A percentile compares a stretch with the other conserved stretches of the same genome.
These are phyloP conservation scores for Microcebus murinus DNA, from an alignment of 2,113 vertebrate genomes.

Conservation along the genomic window DNA sequence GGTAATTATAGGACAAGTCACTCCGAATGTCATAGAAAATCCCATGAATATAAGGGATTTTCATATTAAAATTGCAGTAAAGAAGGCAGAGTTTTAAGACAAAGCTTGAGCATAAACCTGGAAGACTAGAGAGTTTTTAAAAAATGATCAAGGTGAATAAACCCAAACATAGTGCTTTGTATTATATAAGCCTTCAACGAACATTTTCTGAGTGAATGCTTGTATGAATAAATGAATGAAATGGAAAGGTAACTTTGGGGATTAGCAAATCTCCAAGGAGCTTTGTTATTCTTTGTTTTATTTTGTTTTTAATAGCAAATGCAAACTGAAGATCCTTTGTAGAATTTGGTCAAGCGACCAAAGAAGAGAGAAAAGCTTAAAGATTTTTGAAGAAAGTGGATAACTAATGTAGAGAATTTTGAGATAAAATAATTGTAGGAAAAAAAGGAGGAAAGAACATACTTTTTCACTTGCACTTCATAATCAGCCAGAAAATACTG, in stretches of 20 bases:
- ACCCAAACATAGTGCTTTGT: background rate
- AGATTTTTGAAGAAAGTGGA: background rate
- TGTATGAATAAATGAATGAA: background rate
- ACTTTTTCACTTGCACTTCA: background rate
- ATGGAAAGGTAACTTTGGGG: background rate
- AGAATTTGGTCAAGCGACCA: background rate
- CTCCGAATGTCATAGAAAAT: background rate
- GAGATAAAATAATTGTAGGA: background rate
- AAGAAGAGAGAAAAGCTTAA: background rate
- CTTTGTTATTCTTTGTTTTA: background rate
- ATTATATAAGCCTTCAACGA: no score
- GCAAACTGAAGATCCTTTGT: background rate
- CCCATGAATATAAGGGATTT: background rate
- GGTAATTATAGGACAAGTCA: background rate
- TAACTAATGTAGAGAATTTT: background rate
- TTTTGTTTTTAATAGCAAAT: background rate
- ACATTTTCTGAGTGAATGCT: background rate
- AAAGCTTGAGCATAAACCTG: background rate
- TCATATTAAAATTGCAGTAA: background rate
- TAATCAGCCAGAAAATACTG: background rate
- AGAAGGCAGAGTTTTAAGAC: background rate
- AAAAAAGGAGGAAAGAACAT: background rate
- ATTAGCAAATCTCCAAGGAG: background rate
- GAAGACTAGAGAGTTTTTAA: background rate
- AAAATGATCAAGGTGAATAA: background rate